phyloP scores from a whole-genome alignment of 2,113 vertebrate species.

The Panthera tigris region DNA sequence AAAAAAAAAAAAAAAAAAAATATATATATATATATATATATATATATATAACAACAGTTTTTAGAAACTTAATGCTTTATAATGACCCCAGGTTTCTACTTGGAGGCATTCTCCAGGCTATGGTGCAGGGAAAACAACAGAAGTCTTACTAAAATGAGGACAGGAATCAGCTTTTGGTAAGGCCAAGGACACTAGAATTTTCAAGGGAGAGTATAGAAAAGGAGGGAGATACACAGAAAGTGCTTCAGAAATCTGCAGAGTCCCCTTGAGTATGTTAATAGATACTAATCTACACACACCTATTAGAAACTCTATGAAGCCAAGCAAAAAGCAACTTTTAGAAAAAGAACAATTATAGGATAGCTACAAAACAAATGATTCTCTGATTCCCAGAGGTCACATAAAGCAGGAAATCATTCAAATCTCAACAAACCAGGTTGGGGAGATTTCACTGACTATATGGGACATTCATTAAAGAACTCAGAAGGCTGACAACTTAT shows the following conservation, averaged over 20 bases:
- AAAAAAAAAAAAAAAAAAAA: no score
- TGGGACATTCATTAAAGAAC: not conserved
- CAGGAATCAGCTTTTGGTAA: no score
- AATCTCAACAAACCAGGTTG: not conserved
- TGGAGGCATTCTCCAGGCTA: not conserved
- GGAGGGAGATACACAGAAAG: not conserved
- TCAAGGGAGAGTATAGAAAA: not conserved
- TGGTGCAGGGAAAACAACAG: not conserved
- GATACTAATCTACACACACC: not conserved
- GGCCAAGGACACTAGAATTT: not conserved
- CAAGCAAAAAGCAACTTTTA: not conserved
- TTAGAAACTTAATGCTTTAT: not conserved
- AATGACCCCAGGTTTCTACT: not conserved
- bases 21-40: no score
- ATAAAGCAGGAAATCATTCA: not conserved
- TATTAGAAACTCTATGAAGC: not conserved
- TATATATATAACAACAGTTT: not conserved
- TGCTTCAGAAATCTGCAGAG: not conserved
- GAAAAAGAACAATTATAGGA: not conserved
- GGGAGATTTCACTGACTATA: not conserved
- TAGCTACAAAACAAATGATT: not conserved
- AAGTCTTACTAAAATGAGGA: not conserved
- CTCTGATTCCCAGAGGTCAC: not conserved
- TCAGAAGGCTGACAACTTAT: not conserved
- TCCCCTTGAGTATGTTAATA: not conserved